Percentiles rank a stretch among this genome's conserved stretches.
Evolutionary conservation across 2,888 invertebrate genomes (phyloP).

Genomic region (Eretmocerus hayati): DNA sequence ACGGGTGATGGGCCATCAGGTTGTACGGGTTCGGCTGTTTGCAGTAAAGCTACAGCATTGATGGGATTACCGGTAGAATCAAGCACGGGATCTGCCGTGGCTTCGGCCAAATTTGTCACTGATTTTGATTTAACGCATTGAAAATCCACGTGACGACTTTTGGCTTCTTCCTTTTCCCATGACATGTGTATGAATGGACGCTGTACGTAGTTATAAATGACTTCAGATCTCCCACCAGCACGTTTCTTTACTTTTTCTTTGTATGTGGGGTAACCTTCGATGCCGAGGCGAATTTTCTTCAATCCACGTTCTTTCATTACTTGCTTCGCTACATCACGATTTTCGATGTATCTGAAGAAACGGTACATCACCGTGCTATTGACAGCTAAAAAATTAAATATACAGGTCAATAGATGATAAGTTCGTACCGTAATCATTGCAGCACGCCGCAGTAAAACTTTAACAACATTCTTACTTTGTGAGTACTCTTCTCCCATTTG

Average conservation of each 20-base stretch:
- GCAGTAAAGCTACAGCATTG: slow-evolving; percentile 39
- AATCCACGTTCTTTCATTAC: slow-evolving; percentile 97
- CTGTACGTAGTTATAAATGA: slow-evolving; percentile 99
- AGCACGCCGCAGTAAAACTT: background rate
- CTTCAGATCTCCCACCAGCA: slow-evolving; percentile 91
- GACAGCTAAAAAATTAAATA: slow-evolving; percentile 64
- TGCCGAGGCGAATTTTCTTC: slow-evolving; percentile 97
- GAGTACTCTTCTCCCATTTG: slow-evolving; percentile 99
- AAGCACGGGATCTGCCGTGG: slow-evolving; percentile 82
- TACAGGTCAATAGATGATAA: too few relatives aligned
- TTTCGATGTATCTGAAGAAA: slow-evolving; percentile 99
- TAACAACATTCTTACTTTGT: slow-evolving; percentile 60
- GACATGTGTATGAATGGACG: slow-evolving; percentile 98
- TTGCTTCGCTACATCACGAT: slow-evolving; percentile 97
- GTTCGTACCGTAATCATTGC: too few relatives aligned
- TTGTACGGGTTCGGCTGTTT: slow-evolving; percentile 38
- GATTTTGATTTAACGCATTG: slow-evolving; percentile 98
- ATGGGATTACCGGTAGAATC: slow-evolving; percentile 54
- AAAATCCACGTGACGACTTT: slow-evolving; percentile 97
- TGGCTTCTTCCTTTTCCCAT: slow-evolving; percentile 99
- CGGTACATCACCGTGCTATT: slow-evolving; percentile 92
- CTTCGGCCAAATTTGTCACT: slow-evolving; percentile 92
- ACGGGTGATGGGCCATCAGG: background rate
- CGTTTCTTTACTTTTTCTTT: slow-evolving; percentile 97
- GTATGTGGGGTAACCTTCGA: slow-evolving; percentile 98